Evolutionary conservation across 2,797 vertebrate genomes (phyloP).

Genomic region (Pangasius krempfi): DNA sequence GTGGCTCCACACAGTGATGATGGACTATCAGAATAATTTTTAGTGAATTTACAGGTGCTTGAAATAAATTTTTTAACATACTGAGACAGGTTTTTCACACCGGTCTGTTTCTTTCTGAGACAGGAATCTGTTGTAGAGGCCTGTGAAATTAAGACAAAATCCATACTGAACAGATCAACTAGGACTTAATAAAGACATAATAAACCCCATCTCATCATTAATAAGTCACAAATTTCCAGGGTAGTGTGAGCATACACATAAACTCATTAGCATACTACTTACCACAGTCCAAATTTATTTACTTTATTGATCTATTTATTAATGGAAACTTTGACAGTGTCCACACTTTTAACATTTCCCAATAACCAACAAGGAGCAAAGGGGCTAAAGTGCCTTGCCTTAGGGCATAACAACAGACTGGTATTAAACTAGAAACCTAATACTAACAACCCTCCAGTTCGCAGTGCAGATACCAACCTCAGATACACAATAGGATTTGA

Average conservation of each 20-base stretch:
- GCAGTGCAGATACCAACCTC: not conserved
- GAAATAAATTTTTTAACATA: not conserved
- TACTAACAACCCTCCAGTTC: not conserved
- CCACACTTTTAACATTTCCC: not conserved
- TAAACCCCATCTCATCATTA: not conserved
- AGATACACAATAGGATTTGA: not conserved
- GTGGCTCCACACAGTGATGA: not conserved
- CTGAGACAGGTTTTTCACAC: not conserved
- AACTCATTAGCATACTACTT: constrained; percentile 17
- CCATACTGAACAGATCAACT: not conserved
- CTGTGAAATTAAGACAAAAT: not conserved
- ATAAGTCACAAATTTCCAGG: not conserved
- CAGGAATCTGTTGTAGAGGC: not conserved
- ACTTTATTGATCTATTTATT: constrained; percentile 8
- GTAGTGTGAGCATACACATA: not conserved
- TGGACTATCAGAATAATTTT: not conserved
- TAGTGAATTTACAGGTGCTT: not conserved
- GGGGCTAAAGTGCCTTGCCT: not conserved
- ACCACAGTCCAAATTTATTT: constrained; percentile 6
- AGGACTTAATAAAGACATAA: not conserved
- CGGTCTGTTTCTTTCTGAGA: not conserved
- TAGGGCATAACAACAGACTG: not conserved
- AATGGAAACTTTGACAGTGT: not conserved
- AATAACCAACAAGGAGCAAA: not conserved
- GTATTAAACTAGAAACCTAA: not conserved